These are phyloP conservation scores for Nomada goodeniana DNA, from an alignment of 2,888 invertebrate species.

Conservation along the genomic window DNA sequence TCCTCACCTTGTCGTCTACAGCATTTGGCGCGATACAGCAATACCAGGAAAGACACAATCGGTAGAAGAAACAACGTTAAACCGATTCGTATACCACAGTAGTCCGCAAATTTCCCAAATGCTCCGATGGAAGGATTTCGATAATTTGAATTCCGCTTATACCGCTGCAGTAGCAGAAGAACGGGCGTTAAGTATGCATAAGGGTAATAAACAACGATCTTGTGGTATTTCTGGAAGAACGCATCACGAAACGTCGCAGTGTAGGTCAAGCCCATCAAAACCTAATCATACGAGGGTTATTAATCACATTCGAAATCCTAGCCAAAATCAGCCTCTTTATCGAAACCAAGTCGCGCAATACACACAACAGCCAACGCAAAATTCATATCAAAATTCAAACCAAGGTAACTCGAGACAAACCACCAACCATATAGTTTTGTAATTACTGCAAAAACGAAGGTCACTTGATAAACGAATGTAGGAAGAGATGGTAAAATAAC, in stretches of 20 bases:
- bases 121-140: no score
- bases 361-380: background rate
- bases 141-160: no score
- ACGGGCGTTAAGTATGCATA: no score
- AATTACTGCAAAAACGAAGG: slow-evolving; percentile 31
- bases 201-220: background rate
- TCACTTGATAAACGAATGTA: slow-evolving; percentile 14
- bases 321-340: background rate
- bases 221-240: slow-evolving; percentile 10
- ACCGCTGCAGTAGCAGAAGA: no score
- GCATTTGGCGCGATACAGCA: slow-evolving; percentile 6
- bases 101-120: no score
- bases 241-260: slow-evolving; percentile 5
- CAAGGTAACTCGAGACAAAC: background rate
- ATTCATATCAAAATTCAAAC: background rate
- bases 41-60: background rate
- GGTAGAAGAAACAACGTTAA: no score
- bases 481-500: slow-evolving; percentile 26
- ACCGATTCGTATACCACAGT: no score
- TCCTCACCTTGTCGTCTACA: slow-evolving; percentile 8
- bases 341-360: background rate
- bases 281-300: background rate
- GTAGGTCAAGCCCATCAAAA: slow-evolving; percentile 1
- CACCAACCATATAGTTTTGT: slow-evolving; percentile 2
- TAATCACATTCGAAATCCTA: background rate